Percentiles rank a stretch among this genome's conserved stretches.
phyloP scores from a whole-genome alignment of 2,888 invertebrate species.

The Allygus modestus region DNA sequence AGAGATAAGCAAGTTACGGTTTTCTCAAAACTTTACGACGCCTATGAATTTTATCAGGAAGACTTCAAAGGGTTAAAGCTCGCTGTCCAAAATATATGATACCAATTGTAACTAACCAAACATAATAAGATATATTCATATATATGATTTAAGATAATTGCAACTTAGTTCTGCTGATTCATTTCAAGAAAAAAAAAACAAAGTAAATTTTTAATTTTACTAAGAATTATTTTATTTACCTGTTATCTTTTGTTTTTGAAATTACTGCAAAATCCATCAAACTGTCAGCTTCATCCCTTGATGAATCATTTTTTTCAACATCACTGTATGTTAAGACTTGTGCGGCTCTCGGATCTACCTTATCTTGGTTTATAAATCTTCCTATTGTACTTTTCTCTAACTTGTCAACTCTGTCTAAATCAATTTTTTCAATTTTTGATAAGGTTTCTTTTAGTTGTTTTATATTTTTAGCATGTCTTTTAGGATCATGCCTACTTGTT shows the following conservation, averaged over 20 bases:
- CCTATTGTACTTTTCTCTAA: not conserved
- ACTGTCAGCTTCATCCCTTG: constrained; percentile 36
- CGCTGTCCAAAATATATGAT: too few species aligned
- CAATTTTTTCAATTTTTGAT: not conserved
- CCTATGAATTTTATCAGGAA: too few species aligned
- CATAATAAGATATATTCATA: too few species aligned
- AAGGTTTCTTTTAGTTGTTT: not conserved
- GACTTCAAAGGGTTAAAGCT: too few species aligned
- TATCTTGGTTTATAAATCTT: not conserved
- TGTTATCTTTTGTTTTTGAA: constrained; percentile 13
- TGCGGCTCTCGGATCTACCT: constrained; percentile 23
- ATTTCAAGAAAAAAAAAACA: too few species aligned
- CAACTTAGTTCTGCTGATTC: too few species aligned
- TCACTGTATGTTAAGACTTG: constrained; percentile 31
- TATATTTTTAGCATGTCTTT: not conserved
- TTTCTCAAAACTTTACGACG: too few species aligned
- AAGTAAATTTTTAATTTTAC: too few species aligned
- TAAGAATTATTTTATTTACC: constrained; percentile 21
- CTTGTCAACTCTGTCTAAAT: constrained; percentile 12
- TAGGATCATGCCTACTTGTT: not conserved
- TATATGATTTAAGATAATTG: too few species aligned
- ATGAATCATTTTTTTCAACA: constrained; percentile 37
- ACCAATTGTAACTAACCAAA: too few species aligned
- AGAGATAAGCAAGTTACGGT: too few species aligned
- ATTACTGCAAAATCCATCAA: constrained; percentile 53